Conservation (phyloP, 2,888 invertebrate species). For the Anarsia innoxiella region DNA sequence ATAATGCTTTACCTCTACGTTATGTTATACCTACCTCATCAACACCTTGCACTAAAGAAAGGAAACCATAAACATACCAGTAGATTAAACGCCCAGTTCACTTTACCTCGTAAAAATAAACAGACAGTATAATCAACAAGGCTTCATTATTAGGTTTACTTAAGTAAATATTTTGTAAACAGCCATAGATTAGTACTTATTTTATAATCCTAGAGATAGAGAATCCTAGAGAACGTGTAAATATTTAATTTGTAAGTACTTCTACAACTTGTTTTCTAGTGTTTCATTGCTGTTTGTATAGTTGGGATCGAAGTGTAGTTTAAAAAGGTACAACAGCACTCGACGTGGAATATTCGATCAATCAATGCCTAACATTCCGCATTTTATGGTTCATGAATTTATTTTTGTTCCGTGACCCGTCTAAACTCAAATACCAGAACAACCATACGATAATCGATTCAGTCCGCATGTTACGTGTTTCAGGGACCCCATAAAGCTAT, state of each 20-base stretch:
- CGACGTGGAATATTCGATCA: conserved; percentile 38
- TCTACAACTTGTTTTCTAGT: neutral
- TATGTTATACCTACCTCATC: conserved; percentile 1
- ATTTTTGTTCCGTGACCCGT: conserved; percentile 51
- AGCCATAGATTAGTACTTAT: too few species aligned
- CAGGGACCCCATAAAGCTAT: conserved; percentile 57
- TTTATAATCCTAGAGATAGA: too few species aligned
- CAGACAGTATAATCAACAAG: conserved; percentile 10
- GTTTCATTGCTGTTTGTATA: too few species aligned
- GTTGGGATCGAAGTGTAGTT: too few species aligned
- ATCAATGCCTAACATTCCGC: conserved; percentile 36
- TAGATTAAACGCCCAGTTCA: conserved; percentile 9
- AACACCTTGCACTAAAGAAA: conserved; percentile 7
- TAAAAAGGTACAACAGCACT: conserved; percentile 1
- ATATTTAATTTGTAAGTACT: too few species aligned
- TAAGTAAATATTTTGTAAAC: too few species aligned
- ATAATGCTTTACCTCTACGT: too few species aligned
- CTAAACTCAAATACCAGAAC: conserved; percentile 41
- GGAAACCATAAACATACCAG: conserved; percentile 12
- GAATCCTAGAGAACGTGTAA: too few species aligned
- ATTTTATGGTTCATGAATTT: conserved; percentile 53
- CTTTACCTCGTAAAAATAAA: conserved; percentile 12
- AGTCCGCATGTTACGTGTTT: conserved; percentile 59
- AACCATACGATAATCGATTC: conserved; percentile 61
- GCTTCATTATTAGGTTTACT: conserved; percentile 1